Base-by-base conservation (phyloP, 37 sponge, comb jelly and placozoan genomes). In the Petrosia ficiformis region DNA sequence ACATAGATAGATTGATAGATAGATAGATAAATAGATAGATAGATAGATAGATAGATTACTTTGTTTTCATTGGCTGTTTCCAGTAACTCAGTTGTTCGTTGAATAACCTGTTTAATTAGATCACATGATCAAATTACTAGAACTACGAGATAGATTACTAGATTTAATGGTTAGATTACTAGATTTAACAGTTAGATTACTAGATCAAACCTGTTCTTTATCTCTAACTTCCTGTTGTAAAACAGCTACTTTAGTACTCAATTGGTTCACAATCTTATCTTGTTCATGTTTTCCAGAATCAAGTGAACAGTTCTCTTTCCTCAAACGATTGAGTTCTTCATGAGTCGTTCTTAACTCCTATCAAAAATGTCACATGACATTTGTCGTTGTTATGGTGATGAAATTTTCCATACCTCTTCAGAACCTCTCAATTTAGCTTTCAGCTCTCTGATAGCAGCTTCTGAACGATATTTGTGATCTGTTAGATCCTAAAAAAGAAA, bases 191-290 rank as follows among this genome's bases (percentile, higher is more conserved):
- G 16, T 19, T 10, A 48, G 10, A 16, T 48, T 48, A 48, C 16
- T 16, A 19, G 10, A 10, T 16, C 70, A 28, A 39, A 90, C 91
- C 84, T 92, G 90, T 38, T 92, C 94, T 67, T 93, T 95, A 42
- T 92, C 94, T 37, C 82, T 69, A 67, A 93, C 38, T 34, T 95
- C 94, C 69, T 95, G 96, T 65, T 93, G 87, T 68, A 84, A 72
- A 37, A 93, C 85, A 60, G 96, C 87, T 36, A 89, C 74, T 31
- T 82, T 70, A 56, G 94, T 93, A 59, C 57, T 86, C 57, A 93
- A 80, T 31, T 90, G 92, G 29, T 75, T 35, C 65, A 87, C 39
- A 21, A 72, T 56, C 57, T 86, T 90, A 54, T 94, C 93, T 58
- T 67, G 59, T 60, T 90, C 88, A 59, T 94, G 94, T 28, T 8